Conservation (phyloP, 2,888 invertebrate species). For the Lycophotia porphyrea region DNA sequence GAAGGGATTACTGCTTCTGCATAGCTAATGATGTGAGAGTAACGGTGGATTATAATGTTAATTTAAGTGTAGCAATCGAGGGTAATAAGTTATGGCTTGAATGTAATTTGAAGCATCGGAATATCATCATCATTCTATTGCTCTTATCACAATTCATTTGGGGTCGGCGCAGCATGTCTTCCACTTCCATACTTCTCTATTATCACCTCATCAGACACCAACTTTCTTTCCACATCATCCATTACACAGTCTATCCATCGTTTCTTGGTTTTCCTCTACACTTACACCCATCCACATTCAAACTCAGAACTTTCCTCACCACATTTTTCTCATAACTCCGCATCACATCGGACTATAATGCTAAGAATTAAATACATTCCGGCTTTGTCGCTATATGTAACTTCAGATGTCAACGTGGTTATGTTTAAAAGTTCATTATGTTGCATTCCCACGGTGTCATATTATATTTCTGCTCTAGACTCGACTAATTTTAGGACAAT, state of each 20-base stretch:
- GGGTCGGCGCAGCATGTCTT: too few relatives aligned
- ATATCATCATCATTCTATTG: too few relatives aligned
- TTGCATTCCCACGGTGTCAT: background rate
- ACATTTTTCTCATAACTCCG: too few relatives aligned
- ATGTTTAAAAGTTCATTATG: background rate
- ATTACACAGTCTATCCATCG: too few relatives aligned
- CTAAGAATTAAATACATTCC: background rate
- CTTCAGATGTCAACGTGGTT: background rate
- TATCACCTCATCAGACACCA: too few relatives aligned
- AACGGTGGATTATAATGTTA: slow-evolving; percentile 44
- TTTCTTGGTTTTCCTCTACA: too few relatives aligned
- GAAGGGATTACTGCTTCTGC: slow-evolving; percentile 53
- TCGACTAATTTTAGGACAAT: background rate
- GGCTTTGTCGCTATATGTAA: background rate
- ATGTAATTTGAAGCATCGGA: background rate
- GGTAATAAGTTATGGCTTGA: slow-evolving; percentile 2
- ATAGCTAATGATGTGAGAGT: slow-evolving; percentile 44
- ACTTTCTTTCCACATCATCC: too few relatives aligned
- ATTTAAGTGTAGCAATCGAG: slow-evolving; percentile 25
- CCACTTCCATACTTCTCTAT: too few relatives aligned
- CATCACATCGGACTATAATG: background rate
- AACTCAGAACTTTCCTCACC: too few relatives aligned
- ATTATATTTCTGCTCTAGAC: background rate
- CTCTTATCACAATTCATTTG: too few relatives aligned
- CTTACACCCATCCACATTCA: too few relatives aligned